Evolutionary conservation across 1,140 invertebrate genomes (phyloP).

Genomic region (Microplitis mediator): DNA sequence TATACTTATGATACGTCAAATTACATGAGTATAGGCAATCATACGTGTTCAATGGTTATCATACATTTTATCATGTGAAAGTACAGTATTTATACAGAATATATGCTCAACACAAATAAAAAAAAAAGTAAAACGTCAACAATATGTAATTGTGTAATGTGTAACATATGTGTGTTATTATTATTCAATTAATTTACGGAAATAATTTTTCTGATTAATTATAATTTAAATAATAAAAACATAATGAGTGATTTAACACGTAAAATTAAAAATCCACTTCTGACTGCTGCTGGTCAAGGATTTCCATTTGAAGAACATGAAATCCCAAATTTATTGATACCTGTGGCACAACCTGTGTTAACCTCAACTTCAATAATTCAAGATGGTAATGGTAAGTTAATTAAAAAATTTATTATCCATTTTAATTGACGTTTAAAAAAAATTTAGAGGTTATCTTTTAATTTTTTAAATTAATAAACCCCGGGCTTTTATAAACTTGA

Average conservation of each 20-base stretch:
- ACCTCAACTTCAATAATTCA: slow-evolving; percentile 40
- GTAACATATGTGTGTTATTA: not conserved
- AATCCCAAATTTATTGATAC: slow-evolving; percentile 51
- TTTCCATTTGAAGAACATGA: slow-evolving; percentile 54
- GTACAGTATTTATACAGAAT: no score
- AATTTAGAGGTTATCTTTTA: no score
- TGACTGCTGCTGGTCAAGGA: slow-evolving; percentile 55
- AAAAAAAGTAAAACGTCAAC: no score
- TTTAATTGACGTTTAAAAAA: no score
- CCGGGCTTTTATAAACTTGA: no score
- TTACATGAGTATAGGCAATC: no score
- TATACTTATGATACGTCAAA: no score
- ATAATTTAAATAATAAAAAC: not conserved
- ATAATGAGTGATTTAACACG: slow-evolving; percentile 48
- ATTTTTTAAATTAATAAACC: no score
- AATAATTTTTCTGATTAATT: not conserved
- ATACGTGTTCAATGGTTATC: slow-evolving; percentile 38
- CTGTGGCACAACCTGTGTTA: slow-evolving; percentile 54
- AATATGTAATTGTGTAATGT: not conserved
- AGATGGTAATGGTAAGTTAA: slow-evolving; percentile 51
- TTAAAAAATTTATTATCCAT: not conserved
- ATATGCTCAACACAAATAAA: no score
- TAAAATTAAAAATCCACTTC: slow-evolving; percentile 57
- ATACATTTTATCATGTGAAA: no score
- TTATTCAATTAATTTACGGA: not conserved